These are phyloP conservation scores for Muntiacus reevesi DNA, from an alignment of 2,113 vertebrate genomes.

Conservation along the genomic window DNA sequence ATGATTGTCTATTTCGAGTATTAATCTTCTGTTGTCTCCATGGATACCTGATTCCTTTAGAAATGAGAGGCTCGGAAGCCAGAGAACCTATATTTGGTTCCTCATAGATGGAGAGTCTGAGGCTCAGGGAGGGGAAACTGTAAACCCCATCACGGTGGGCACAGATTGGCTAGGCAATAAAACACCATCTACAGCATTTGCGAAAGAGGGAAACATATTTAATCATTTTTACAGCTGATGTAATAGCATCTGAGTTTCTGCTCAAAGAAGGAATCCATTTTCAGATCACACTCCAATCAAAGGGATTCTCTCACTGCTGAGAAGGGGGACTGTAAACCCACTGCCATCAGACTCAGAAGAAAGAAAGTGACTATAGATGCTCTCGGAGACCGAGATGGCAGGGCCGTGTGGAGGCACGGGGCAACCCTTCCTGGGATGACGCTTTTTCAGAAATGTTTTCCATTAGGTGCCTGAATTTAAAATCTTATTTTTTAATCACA, in stretches of 20 bases:
- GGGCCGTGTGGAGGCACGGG: not conserved
- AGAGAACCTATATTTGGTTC: not conserved
- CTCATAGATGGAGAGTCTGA: not conserved
- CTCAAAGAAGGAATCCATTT: not conserved
- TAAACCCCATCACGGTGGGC: not conserved
- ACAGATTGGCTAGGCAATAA: not conserved
- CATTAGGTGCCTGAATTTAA: not conserved
- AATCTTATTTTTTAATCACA: not conserved
- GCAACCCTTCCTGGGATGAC: too few species aligned
- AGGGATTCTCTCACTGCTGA: not conserved
- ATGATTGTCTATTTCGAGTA: slow-evolving; percentile 42
- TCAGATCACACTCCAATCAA: slow-evolving; percentile 12
- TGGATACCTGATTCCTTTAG: slow-evolving; percentile 54
- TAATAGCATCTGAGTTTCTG: not conserved
- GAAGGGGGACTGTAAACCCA: not conserved
- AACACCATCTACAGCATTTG: not conserved
- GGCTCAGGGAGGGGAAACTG: not conserved
- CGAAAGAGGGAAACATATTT: not conserved
- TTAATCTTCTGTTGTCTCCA: slow-evolving; percentile 60
- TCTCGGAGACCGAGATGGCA: not conserved
- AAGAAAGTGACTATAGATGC: not conserved
- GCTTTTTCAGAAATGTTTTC: not conserved
- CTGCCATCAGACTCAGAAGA: not conserved
- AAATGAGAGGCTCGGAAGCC: not conserved
- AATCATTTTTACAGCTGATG: not conserved